Evolutionary conservation across 2,797 vertebrate species (phyloP).

Genomic region (Eurystomus glaucurus): DNA sequence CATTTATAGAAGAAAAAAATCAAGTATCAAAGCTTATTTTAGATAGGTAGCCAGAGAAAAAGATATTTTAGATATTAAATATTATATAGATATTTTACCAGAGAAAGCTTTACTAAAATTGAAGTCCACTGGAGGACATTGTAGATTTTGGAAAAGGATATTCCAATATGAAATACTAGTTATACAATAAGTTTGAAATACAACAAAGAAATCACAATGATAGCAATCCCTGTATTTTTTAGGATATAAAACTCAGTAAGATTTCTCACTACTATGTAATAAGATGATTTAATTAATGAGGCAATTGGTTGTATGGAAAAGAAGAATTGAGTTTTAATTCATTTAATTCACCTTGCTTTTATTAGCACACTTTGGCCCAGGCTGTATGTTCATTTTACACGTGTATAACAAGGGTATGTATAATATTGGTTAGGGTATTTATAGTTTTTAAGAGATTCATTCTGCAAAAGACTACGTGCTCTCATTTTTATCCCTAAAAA

Average conservation of each 20-base stretch:
- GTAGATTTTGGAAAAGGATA: not conserved
- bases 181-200: not conserved
- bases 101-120: not conserved
- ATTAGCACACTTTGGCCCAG: not conserved
- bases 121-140: not conserved
- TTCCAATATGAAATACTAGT: not conserved
- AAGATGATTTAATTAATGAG: not conserved
- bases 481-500: not conserved
- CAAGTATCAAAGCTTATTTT: rapidly evolving
- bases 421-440: not conserved
- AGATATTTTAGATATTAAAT: not conserved
- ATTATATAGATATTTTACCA: not conserved
- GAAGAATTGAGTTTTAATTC: not conserved
- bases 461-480: not conserved
- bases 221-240: not conserved
- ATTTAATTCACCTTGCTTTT: not conserved
- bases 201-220: not conserved
- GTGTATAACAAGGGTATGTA: not conserved
- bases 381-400: not conserved
- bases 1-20: not conserved
- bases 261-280: not conserved
- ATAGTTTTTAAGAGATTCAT: not conserved
- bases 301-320: not conserved
- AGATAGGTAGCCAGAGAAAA: not conserved
- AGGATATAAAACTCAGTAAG: not conserved